Conservation (phyloP, 2,888 invertebrate genomes). For the Cotesia congregata region DNA sequence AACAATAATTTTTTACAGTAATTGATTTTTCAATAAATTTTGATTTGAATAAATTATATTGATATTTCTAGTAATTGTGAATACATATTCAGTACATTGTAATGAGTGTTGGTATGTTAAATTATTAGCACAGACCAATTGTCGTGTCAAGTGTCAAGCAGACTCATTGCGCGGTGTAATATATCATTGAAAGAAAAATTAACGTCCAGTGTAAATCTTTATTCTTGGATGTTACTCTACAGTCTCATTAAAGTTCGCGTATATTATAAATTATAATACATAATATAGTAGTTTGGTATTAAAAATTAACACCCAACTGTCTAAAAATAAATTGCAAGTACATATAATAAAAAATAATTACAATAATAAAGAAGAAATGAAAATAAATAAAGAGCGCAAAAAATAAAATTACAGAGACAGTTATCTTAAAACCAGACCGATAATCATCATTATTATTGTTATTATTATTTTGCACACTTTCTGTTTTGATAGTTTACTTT, state of each 20-base stretch:
- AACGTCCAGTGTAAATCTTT: slow-evolving; percentile 26
- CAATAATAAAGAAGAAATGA: slow-evolving; percentile 12
- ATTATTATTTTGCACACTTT: slow-evolving; percentile 18
- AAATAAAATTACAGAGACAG: slow-evolving; percentile 36
- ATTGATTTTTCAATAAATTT: too few relatives aligned
- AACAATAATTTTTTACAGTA: too few relatives aligned
- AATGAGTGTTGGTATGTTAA: slow-evolving; percentile 35
- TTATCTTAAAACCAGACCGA: slow-evolving; percentile 36
- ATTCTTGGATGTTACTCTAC: slow-evolving; percentile 6
- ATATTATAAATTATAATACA: too few relatives aligned
- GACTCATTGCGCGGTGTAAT: slow-evolving; percentile 39
- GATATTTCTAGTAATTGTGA: too few relatives aligned
- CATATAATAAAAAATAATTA: not conserved
- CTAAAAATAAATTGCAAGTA: slow-evolving; percentile 34
- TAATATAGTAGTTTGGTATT: too few relatives aligned
- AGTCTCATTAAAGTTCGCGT: not conserved
- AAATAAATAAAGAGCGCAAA: slow-evolving; percentile 10
- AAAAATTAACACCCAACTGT: slow-evolving; percentile 13
- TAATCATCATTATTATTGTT: slow-evolving; percentile 29
- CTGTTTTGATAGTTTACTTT: slow-evolving; percentile 13
- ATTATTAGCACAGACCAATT: slow-evolving; percentile 52
- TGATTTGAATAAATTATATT: too few relatives aligned
- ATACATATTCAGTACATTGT: not conserved
- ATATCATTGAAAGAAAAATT: slow-evolving; percentile 11
- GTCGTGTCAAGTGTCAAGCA: slow-evolving; percentile 54